phyloP scores from a whole-genome alignment of 2,113 vertebrate genomes.

The Mormyrus lacerda region DNA sequence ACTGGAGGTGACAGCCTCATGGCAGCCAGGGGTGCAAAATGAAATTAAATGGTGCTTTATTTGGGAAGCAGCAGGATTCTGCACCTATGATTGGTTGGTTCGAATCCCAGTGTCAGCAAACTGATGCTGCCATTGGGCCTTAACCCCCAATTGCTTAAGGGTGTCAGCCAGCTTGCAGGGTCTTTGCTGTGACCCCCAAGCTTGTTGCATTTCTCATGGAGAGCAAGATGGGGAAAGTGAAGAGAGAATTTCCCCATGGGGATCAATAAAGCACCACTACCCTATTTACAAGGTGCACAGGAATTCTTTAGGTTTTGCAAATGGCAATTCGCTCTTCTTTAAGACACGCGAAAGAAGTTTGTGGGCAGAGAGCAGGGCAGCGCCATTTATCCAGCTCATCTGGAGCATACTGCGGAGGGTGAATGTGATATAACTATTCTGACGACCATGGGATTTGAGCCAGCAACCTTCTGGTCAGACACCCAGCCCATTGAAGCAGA shows the following conservation, averaged over 20 bases:
- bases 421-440: neutral
- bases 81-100: neutral
- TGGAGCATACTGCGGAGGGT: neutral
- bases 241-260: neutral
- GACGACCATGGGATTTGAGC: neutral
- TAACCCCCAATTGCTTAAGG: neutral
- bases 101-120: neutral
- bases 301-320: neutral
- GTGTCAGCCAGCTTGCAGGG: neutral
- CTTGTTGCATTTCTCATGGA: neutral
- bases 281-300: neutral
- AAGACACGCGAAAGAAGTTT: neutral
- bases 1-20: neutral
- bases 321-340: neutral
- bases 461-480: neutral
- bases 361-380: neutral
- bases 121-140: neutral
- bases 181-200: neutral
- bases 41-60: neutral
- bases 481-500: neutral
- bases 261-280: neutral
- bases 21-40: neutral
- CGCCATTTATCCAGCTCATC: neutral
- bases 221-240: neutral
- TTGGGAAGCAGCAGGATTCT: neutral